Percentiles rank a stretch among this genome's conserved stretches.
Conservation (phyloP, 1,140 invertebrate species). For the Orchestia grillus region DNA sequence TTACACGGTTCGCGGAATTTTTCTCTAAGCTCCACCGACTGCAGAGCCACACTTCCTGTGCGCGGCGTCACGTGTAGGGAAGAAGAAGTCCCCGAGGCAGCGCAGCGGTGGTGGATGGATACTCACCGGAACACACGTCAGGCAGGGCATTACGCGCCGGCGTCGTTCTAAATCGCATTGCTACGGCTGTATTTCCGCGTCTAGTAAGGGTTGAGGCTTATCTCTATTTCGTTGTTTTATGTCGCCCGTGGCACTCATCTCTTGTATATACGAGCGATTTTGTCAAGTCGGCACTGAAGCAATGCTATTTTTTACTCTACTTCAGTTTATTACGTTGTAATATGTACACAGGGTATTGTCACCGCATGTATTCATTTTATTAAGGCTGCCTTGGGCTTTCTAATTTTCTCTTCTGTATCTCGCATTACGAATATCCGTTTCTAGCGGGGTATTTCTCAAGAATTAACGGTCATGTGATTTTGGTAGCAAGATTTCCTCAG, state of each 20-base stretch:
- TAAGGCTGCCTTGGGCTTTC: neutral
- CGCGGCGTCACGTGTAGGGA: neutral
- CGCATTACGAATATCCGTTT: neutral
- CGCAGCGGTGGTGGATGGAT: too few relatives aligned
- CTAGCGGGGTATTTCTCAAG: neutral
- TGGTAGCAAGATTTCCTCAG: neutral
- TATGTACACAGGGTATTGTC: neutral
- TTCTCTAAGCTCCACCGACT: too few relatives aligned
- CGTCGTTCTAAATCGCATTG: neutral
- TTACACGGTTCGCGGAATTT: too few relatives aligned
- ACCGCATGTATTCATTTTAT: neutral
- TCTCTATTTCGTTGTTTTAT: neutral
- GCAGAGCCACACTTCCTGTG: neutral
- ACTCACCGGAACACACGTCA: neutral
- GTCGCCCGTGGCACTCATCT: neutral
- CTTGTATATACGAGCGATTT: neutral
- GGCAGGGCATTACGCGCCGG: neutral
- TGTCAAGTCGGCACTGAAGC: neutral
- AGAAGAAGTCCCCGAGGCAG: too few relatives aligned
- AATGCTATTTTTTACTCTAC: neutral
- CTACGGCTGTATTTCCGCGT: neutral
- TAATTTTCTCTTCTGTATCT: neutral
- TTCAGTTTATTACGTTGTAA: neutral
- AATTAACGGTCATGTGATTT: neutral
- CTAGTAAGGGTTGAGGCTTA: neutral